Evolutionary conservation across 2,797 vertebrate genomes (phyloP), one percentile per base, ranked within the genome.

Genomic region (Eulemur albifrons): DNA sequence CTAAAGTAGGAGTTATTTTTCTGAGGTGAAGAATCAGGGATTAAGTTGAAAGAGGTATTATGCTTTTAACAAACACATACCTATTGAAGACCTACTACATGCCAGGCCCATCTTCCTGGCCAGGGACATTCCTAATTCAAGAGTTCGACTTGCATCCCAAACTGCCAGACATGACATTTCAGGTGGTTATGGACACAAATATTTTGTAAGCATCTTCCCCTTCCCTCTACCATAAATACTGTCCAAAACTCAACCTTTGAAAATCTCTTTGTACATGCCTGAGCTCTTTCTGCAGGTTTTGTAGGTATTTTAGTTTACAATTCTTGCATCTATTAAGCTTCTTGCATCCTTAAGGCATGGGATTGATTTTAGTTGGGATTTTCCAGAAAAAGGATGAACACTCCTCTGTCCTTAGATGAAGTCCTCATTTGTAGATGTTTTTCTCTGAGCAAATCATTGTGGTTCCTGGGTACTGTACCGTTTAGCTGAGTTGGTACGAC

Each of bases 381-480:
- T 93, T 63, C 27, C 81, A 18, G 73, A 32, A 54, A 72, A 76
- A 35, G 30, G 7, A 85, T 65, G 52, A 94, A 40, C 35, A 67
- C 52, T 59, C 23, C 85, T 59, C 57, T 59, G 38, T 95, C 43
- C 69, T 94, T 81, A 70, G 35, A 43, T 63, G 65, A 88, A 86
- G 18, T 72, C 23, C 40, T 93, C 54, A 57, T 94, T 91, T 89
- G 35, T 52, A 96, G 80, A 90, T 87, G 20, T 83, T 93, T 94
- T 93, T 88, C 59, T 97, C 70, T 95, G 81, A 92, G 57, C 32
- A 96, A 92, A 90, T 77, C 73, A 65, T 65, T 77, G 50, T 92
- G 50, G 73, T 95, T 96, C 54, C 73, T 92, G 63, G 69, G 70
- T 86, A 90, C 63, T 25, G 76, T 96, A 76, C 45, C 70, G 69